A percentile compares a stretch with the other conserved stretches of the same genome.
Conservation (phyloP, 2,797 vertebrate genomes). For the Margarornis squamiger region DNA sequence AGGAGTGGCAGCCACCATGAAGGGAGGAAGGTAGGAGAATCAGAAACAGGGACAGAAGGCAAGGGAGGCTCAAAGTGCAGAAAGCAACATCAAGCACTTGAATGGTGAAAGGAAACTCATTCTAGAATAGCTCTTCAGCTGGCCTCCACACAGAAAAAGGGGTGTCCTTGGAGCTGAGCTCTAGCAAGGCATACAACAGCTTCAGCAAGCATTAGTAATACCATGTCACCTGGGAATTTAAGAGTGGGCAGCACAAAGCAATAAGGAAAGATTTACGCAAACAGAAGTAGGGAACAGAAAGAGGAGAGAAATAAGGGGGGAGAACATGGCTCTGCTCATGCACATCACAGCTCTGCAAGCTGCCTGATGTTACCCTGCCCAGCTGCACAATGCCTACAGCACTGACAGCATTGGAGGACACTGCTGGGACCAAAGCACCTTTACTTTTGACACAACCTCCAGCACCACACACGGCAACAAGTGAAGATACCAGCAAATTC, state of each 20-base stretch:
- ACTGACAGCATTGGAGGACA: background rate
- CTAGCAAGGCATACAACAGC: rapidly evolving
- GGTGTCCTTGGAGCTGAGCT: background rate
- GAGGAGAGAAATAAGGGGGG: background rate
- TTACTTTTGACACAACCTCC: background rate
- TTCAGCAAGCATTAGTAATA: background rate
- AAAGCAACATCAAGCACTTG: background rate
- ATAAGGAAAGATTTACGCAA: background rate
- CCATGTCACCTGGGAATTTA: background rate
- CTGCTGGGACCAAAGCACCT: background rate
- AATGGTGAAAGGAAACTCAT: background rate
- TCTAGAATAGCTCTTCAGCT: background rate
- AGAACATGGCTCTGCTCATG: rapidly evolving
- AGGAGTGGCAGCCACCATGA: background rate
- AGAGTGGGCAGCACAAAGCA: background rate
- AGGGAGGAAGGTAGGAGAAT: background rate
- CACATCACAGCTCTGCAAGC: background rate
- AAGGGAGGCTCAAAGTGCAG: background rate
- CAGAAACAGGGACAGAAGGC: background rate
- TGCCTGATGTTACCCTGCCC: background rate
- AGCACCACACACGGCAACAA: background rate
- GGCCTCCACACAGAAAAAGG: rapidly evolving
- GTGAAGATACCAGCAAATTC: background rate
- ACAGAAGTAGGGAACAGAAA: background rate
- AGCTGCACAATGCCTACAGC: rapidly evolving